Conservation (phyloP, 2,797 vertebrate genomes). For the Pangasius mekongensis region DNA sequence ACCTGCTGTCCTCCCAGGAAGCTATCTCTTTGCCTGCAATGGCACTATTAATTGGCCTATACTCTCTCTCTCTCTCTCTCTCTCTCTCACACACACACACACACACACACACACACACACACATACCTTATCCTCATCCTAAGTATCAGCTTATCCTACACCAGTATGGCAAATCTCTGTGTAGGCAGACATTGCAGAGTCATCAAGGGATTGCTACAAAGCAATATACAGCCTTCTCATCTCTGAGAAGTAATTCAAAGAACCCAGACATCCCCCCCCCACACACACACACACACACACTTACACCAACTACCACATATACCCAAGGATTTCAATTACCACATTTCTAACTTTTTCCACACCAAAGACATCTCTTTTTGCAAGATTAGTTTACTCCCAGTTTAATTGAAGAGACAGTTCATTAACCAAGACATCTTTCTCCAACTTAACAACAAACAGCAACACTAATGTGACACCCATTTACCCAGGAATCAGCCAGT, state of each 20-base stretch:
- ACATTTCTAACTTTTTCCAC: neutral
- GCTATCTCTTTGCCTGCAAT: conserved; percentile 51
- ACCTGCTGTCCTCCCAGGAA: conserved; percentile 62
- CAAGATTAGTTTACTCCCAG: conserved; percentile 36
- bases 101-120: conserved; percentile 42
- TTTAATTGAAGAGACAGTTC: conserved; percentile 45
- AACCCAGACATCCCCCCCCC: conserved; percentile 2
- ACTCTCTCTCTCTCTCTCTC: neutral
- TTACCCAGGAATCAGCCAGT: conserved; percentile 37
- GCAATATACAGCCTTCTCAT: conserved; percentile 38
- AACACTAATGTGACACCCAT: conserved; percentile 30
- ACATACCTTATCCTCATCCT: conserved; percentile 15
- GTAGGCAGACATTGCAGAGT: conserved; percentile 51
- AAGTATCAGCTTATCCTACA: conserved; percentile 48
- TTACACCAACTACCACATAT: neutral
- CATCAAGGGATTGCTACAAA: conserved; percentile 52
- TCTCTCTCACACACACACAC: conserved; percentile 17
- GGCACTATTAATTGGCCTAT: conserved; percentile 79
- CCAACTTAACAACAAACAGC: conserved; percentile 40
- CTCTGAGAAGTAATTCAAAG: conserved; percentile 8
- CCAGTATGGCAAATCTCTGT: conserved; percentile 52
- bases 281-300: neutral
- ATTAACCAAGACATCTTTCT: conserved; percentile 51
- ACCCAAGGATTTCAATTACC: neutral
- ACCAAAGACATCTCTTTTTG: neutral